Evolutionary conservation across 2,797 vertebrate species (phyloP).

Genomic region (Galaxias olidus): DNA sequence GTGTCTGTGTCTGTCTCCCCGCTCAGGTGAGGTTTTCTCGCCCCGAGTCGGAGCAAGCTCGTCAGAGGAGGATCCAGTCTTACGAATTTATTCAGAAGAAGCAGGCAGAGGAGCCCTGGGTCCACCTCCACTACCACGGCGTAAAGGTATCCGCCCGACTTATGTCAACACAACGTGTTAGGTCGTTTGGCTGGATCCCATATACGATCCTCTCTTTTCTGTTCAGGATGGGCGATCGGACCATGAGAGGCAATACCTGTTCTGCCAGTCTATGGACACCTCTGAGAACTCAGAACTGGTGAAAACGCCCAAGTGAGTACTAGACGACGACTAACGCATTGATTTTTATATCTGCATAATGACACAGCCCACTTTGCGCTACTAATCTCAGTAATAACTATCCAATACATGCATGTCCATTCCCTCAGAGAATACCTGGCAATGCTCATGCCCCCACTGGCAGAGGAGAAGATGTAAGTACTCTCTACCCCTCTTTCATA

Average conservation of each 20-base stretch:
- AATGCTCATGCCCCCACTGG: conserved; percentile 93
- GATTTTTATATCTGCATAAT: no score
- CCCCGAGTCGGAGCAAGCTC: conserved; percentile 93
- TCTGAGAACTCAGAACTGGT: conserved; percentile 89
- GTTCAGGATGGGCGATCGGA: conserved; percentile 91
- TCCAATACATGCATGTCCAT: neutral
- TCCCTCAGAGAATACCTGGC: conserved; percentile 88
- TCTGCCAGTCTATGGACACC: conserved; percentile 84
- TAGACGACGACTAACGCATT: no score
- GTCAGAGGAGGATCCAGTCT: conserved; percentile 91
- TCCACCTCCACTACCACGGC: conserved; percentile 87
- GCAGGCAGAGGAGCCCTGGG: conserved; percentile 95
- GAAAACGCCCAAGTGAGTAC: conserved; percentile 90
- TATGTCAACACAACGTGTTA: no score
- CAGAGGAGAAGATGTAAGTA: conserved; percentile 92
- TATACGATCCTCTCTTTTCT: conserved; percentile 14
- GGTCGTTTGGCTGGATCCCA: no score
- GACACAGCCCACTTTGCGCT: no score
- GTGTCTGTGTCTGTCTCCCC: neutral
- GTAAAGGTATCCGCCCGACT: no score
- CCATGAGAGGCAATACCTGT: conserved; percentile 94
- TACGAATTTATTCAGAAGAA: conserved; percentile 98
- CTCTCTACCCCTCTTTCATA: neutral
- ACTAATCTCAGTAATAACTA: no score
- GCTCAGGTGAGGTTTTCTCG: conserved; percentile 91